Evolutionary conservation across 1,140 invertebrate species (phyloP).

Genomic region (Aphaenogaster ashmeadi): DNA sequence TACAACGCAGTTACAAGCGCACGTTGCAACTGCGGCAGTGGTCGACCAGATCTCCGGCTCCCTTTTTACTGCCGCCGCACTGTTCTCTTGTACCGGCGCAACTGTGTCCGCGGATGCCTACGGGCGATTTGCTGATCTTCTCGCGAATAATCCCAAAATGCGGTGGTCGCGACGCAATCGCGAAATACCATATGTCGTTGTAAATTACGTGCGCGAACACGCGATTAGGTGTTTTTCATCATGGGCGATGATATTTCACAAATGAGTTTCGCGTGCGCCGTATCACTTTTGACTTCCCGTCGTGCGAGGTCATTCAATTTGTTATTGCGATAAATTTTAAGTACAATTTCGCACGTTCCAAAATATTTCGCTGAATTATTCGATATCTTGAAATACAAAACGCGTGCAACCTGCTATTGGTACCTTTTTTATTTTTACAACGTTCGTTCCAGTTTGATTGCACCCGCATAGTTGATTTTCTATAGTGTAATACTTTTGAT

Average conservation of each 20-base stretch:
- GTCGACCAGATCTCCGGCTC: neutral
- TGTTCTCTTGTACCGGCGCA: neutral
- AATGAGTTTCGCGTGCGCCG: neutral
- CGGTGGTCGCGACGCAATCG: neutral
- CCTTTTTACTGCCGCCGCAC: constrained; percentile 37
- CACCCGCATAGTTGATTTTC: neutral
- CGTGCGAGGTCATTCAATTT: neutral
- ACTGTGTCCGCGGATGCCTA: neutral
- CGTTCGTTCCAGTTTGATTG: neutral
- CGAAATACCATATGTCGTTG: neutral
- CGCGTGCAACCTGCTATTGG: neutral
- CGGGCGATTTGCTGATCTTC: constrained; percentile 3
- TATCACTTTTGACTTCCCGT: neutral
- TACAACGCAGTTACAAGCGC: constrained; percentile 47
- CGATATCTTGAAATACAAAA: neutral
- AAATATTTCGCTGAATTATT: constrained; percentile 4
- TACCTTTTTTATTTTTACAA: constrained; percentile 8
- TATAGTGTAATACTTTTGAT: constrained; percentile 21
- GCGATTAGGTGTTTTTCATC: neutral
- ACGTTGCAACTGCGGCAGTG: constrained; percentile 37
- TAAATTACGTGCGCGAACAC: constrained; percentile 21
- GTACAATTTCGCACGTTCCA: neutral
- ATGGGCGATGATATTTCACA: neutral
- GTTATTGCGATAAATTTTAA: neutral
- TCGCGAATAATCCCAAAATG: constrained; percentile 24